Evolutionary conservation across 2,113 vertebrate species (phyloP), one percentile per base, ranked within the genome.

Genomic region (Dipodomys merriami): DNA sequence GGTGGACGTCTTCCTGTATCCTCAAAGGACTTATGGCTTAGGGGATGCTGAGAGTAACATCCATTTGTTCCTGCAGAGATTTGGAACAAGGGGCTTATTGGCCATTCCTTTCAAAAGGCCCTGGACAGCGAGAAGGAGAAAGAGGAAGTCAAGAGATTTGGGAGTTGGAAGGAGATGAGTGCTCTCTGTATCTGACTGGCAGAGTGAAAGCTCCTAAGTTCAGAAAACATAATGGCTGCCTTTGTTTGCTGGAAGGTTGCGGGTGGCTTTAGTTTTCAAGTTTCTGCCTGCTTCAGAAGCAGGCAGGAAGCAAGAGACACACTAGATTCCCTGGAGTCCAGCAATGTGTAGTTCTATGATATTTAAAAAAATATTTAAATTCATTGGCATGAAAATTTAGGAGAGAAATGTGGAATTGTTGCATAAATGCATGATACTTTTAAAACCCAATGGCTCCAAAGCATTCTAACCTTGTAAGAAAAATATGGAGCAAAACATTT

Each of bases 101-200:
- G 89, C 84, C 89, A 33, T 84, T 35, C 93, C 74, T 0, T 72
- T 96, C 94, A 97, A 96, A 96, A 86, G 95, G 82, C 95, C 30
- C 89, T 92, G 91, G 94, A 93, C 65, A 72, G 90, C 53, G 85
- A 74, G 89, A 92, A 96, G 94, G 92, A 95, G 82, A 91, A 90
- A 92, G 86, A 96, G 95, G 95, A 96, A 97, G 95, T 97, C 86
- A 92, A 96, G 95, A 95, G 95, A 93, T 94, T 67, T 85, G 91
- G 95, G 94, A 96, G 91, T 84, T 96, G 96, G 97, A 97, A 92
- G 91, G 97, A 91, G 94, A 87, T 97, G 95, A 97, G 95, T 92
- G 76, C 90, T 95, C 78, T 96, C 96, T 95, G 95, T 94, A 95
- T 97, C 91, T 92, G 94, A 91, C 65, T 94, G 95, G 95, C 93